Conservation (phyloP, 2,797 vertebrate genomes). For the Orestias chungarensis region DNA sequence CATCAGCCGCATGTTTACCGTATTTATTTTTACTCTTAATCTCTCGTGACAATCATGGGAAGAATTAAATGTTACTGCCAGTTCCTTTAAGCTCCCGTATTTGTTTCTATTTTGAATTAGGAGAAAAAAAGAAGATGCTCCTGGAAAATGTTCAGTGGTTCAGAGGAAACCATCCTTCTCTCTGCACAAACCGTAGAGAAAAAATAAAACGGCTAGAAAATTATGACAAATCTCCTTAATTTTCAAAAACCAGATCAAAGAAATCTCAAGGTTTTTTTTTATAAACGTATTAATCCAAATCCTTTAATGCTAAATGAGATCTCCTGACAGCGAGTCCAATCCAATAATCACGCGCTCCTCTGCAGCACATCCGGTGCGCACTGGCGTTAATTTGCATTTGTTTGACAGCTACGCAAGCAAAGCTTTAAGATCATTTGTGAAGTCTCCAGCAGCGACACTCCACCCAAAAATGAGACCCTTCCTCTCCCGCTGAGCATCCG, state of each 20-base stretch:
- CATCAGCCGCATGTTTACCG: too few relatives aligned
- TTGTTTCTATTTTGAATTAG: too few relatives aligned
- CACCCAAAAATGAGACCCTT: conserved; percentile 16
- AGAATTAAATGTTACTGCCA: too few relatives aligned
- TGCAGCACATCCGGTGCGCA: neutral
- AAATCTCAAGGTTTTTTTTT: conserved; percentile 5
- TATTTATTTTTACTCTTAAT: too few relatives aligned
- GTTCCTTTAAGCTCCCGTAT: too few relatives aligned
- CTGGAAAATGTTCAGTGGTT: neutral
- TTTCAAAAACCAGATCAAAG: neutral
- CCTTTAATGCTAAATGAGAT: conserved; percentile 22
- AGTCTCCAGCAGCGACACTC: conserved; percentile 10
- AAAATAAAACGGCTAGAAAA: neutral
- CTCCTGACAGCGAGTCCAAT: conserved; percentile 11
- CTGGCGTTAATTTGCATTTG: neutral
- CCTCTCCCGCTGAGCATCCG: conserved; percentile 16
- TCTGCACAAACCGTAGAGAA: neutral
- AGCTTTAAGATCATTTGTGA: neutral
- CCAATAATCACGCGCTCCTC: conserved; percentile 10
- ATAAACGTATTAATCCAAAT: conserved; percentile 15
- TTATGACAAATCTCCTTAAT: neutral
- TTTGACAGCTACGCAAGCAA: conserved; percentile 13
- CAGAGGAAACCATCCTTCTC: neutral
- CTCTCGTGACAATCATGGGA: too few relatives aligned
- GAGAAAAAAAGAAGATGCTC: too few relatives aligned